A percentile compares a stretch with the other conserved stretches of the same genome.
These are phyloP conservation scores for Gouania willdenowi DNA, from an alignment of 2,797 vertebrate species.

Conservation along the genomic window DNA sequence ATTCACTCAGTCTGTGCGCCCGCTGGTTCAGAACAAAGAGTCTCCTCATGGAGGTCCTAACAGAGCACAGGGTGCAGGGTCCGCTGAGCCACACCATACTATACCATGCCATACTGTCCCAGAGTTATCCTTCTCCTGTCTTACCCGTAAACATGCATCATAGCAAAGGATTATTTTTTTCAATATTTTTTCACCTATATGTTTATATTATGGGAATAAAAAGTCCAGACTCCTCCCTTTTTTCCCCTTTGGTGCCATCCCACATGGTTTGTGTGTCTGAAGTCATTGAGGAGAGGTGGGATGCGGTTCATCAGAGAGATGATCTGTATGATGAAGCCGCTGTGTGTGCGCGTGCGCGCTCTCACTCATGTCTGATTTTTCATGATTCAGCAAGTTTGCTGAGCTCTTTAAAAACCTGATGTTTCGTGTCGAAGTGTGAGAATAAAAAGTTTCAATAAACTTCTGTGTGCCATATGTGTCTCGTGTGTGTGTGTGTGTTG, in stretches of 20 bases:
- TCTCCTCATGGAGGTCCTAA: constrained; percentile 68
- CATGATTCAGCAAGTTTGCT: too few species aligned
- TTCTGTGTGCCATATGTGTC: constrained; percentile 13
- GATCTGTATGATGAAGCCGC: constrained; percentile 39
- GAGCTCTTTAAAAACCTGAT: too few species aligned
- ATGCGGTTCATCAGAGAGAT: constrained; percentile 41
- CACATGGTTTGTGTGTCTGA: constrained; percentile 47
- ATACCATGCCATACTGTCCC: constrained; percentile 51
- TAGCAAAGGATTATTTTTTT: too few species aligned
- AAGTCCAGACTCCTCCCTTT: constrained; percentile 1
- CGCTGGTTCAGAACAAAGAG: constrained; percentile 67
- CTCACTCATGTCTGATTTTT: constrained; percentile 11
- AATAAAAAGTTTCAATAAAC: constrained; percentile 14
- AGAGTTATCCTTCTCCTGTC: constrained; percentile 16
- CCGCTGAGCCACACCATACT: constrained; percentile 51
- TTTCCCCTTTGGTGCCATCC: constrained; percentile 11
- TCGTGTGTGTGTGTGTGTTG: not conserved
- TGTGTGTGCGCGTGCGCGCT: constrained; percentile 21
- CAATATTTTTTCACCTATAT: too few species aligned
- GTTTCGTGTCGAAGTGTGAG: too few species aligned
- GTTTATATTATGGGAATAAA: too few species aligned
- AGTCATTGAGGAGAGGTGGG: constrained; percentile 43
- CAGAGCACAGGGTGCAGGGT: constrained; percentile 50
- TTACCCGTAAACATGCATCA: not conserved
- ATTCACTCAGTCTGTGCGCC: constrained; percentile 66